Percentiles rank a stretch among this genome's conserved stretches.
phyloP scores from a whole-genome alignment of 2,797 vertebrate genomes.

The Propithecus perrieri region DNA sequence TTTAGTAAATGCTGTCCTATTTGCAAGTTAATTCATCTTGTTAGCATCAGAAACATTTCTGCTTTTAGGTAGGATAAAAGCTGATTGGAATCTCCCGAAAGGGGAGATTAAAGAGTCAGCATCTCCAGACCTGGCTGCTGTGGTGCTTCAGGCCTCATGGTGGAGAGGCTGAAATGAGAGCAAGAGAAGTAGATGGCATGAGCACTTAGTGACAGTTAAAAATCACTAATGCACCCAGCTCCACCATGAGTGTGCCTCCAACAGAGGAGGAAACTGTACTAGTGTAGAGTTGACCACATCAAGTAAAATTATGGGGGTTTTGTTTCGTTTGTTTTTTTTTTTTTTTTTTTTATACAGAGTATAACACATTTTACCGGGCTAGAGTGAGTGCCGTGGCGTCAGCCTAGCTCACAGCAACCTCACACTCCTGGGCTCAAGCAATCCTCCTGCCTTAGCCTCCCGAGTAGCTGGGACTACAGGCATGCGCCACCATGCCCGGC shows the following conservation, averaged over 20 bases:
- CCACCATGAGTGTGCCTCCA: neutral
- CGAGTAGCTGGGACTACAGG: too few relatives aligned
- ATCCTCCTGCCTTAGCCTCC: too few relatives aligned
- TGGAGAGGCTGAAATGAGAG: neutral
- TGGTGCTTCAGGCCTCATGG: neutral
- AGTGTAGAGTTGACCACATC: neutral
- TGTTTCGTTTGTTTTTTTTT: neutral
- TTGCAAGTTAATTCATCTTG: conserved; percentile 61
- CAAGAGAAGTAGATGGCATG: neutral
- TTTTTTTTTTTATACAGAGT: neutral
- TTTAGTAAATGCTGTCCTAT: neutral
- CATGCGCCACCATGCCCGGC: too few relatives aligned
- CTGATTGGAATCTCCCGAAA: neutral
- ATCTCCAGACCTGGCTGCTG: neutral
- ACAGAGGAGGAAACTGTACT: neutral
- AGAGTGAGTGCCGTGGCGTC: too few relatives aligned
- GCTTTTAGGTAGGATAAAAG: neutral
- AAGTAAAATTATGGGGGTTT: neutral
- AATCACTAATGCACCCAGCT: neutral
- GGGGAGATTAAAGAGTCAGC: neutral
- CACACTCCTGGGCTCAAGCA: too few relatives aligned
- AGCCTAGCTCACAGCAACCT: too few relatives aligned
- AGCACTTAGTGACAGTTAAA: neutral
- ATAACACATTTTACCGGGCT: too few relatives aligned
- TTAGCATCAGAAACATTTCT: conserved; percentile 39